Evolutionary conservation across 2,113 vertebrate genomes (phyloP), one percentile per base, ranked within the genome.

Genomic region (Gulo gulo): DNA sequence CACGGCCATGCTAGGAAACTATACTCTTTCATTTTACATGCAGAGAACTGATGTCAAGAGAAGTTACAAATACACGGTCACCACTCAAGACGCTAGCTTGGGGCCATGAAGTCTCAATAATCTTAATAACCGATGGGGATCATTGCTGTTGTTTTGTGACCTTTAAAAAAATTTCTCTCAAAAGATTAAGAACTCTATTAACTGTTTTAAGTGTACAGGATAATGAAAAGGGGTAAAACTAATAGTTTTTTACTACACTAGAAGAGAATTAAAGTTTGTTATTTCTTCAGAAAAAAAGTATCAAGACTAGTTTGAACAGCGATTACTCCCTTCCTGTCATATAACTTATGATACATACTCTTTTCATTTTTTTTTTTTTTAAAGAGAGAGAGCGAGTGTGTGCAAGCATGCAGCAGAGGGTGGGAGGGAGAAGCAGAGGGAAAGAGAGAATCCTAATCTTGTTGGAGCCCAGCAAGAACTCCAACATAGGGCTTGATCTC

Each of bases 101-200:
- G 15, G 14, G 21, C 21, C 67, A 2, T 92, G 45, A 93, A 84
- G 15, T 36, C 31, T 52, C 52, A 34, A 78, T 3, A 87, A 76
- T 67, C 24, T 45, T 89, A 81, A 47, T 57, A 65, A 50, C 65
- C 20, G 45, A 34, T 55, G 39, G 45, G 7, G 87, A 82, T 34
- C 11, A 21, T 65, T 81, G n/a, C 20, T n/a, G 26, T 50, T 61
- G 24, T 55, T 90, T 39, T 78, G 21, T 87, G 74, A 78, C 34
- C 23, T 93, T 87, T 71, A 80, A 13, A 57, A 63, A 42, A 69
- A 36, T 80, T 63, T 36, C 52, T 85, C 23, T 76, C 69, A 81
- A 96, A 88, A 55, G 13, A 31, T 57, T 91, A 94, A 86, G 81
- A 84, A 61, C 23, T 88, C 24, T 74, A 16, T 65, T 65, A 86